Percentiles rank a stretch among this genome's conserved stretches.
phyloP scores from a whole-genome alignment of 2,888 invertebrate genomes.

The Troglohyphantes excavatus region DNA sequence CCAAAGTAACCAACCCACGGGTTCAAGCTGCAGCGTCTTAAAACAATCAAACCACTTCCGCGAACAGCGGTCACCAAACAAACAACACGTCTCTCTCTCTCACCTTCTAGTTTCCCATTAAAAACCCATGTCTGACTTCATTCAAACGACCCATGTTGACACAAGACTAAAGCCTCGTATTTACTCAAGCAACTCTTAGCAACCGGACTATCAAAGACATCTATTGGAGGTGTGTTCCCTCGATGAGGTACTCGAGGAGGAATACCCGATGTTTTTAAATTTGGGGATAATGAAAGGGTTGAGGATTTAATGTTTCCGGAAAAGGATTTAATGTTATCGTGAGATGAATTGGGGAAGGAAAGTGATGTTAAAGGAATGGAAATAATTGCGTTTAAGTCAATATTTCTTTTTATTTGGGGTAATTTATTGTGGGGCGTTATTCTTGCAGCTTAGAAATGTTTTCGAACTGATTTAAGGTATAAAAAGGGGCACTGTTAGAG shows the following conservation, averaged over 20 bases:
- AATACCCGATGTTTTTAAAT: neutral
- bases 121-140: neutral
- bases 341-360: neutral
- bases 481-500: no score
- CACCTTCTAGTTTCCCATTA: neutral
- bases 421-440: neutral
- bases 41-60: neutral
- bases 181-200: neutral
- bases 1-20: neutral
- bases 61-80: neutral
- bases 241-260: neutral
- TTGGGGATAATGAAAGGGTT: conserved; percentile 1
- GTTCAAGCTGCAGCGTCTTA: neutral
- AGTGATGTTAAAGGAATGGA: no score
- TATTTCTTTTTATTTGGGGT: neutral
- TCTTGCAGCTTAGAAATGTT: neutral
- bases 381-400: neutral
- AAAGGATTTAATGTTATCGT: conserved; percentile 4
- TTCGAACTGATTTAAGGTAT: no score
- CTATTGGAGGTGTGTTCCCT: neutral
- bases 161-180: neutral
- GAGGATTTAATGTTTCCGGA: conserved; percentile 1
- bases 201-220: neutral
- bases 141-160: conserved; percentile 1
- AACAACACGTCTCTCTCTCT: neutral